These are phyloP conservation scores for Burhinus oedicnemus DNA, from an alignment of 2,113 vertebrate species.

Conservation along the genomic window DNA sequence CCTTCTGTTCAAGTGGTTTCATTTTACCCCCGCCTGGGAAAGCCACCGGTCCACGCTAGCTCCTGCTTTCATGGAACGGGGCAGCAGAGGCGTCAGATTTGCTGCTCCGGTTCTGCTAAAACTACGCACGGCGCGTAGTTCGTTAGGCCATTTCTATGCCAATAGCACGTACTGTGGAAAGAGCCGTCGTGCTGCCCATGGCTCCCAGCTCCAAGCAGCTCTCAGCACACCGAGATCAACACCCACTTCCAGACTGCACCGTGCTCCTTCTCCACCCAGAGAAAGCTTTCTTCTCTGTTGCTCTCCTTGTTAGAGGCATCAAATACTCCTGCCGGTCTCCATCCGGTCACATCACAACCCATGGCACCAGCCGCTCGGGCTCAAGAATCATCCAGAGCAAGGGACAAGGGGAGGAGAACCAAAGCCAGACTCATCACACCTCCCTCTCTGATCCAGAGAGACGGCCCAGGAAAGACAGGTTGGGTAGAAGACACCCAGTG, in stretches of 20 bases:
- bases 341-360: neutral
- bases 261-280: neutral
- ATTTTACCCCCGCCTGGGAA: neutral
- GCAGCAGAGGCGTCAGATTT: neutral
- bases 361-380: neutral
- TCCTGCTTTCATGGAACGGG: neutral
- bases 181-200: rapidly evolving
- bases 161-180: neutral
- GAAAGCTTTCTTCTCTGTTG: neutral
- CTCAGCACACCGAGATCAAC: neutral
- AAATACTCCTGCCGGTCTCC: neutral
- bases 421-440: neutral
- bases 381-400: neutral
- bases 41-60: rapidly evolving
- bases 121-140: rapidly evolving
- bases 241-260: neutral
- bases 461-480: neutral
- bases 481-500: neutral
- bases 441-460: neutral
- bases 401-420: neutral
- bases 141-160: neutral
- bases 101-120: neutral
- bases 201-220: neutral
- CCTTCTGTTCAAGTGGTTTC: neutral
- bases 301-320: neutral